These are phyloP conservation scores for Troilus luridus DNA, from an alignment of 2,888 invertebrate genomes.

Conservation along the genomic window DNA sequence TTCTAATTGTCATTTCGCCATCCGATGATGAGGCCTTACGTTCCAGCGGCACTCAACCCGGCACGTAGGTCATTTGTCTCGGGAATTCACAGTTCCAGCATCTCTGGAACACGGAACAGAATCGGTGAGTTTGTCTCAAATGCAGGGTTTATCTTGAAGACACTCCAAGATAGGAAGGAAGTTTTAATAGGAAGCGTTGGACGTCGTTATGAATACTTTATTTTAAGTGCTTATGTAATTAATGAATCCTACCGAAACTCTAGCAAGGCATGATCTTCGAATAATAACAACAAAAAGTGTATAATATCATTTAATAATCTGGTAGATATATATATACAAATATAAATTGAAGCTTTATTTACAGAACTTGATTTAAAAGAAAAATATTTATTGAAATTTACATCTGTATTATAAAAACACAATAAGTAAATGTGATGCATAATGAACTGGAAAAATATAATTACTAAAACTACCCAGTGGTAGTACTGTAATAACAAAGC, in stretches of 20 bases:
- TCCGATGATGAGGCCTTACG: not conserved
- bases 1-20: slow-evolving; percentile 20
- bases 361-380: too few species aligned
- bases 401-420: too few species aligned
- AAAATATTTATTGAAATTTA: too few species aligned
- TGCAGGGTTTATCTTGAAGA: not conserved
- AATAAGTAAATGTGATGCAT: too few species aligned
- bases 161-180: not conserved
- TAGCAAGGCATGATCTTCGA: not conserved
- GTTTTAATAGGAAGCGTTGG: not conserved
- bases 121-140: too few species aligned
- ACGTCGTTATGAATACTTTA: not conserved
- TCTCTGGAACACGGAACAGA: not conserved
- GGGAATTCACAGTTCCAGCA: not conserved
- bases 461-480: too few species aligned
- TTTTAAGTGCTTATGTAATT: not conserved
- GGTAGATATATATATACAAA: too few species aligned
- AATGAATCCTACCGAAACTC: not conserved
- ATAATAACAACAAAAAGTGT: not conserved
- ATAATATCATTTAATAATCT: not conserved
- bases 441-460: too few species aligned
- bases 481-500: too few species aligned
- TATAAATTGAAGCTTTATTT: too few species aligned
- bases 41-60: not conserved
- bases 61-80: not conserved